phyloP scores from a whole-genome alignment of 1,140 invertebrate genomes.

The Brachionus rubens region DNA sequence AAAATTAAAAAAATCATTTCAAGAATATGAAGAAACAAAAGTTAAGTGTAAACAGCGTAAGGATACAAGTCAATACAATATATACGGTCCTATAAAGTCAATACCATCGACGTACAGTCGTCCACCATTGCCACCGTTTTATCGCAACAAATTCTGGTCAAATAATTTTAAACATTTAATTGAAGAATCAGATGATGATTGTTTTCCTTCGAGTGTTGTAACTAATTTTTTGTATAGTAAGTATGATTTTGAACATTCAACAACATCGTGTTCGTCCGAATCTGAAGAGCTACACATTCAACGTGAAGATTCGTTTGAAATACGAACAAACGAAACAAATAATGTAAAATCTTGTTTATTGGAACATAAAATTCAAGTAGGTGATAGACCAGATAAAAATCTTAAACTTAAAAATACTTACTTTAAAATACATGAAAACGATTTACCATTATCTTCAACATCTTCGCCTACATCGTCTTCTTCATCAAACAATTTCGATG shows the following conservation, averaged over 20 bases:
- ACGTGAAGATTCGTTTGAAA: neutral
- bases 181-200: neutral
- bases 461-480: neutral
- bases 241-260: slow-evolving; percentile 25
- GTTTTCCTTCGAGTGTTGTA: neutral
- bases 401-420: neutral
- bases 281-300: neutral
- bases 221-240: slow-evolving; percentile 24
- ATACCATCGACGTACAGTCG: neutral
- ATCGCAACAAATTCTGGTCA: neutral
- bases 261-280: neutral
- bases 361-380: neutral
- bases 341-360: neutral
- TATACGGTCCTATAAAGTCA: neutral
- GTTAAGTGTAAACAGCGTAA: no score
- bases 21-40: neutral
- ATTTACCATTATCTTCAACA: neutral
- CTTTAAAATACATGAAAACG: slow-evolving; percentile 5
- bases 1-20: neutral
- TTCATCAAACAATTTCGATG: neutral
- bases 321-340: neutral
- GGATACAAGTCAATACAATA: no score
- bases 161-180: neutral
- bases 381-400: slow-evolving; percentile 28
- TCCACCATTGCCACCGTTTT: slow-evolving; percentile 1